phyloP scores from a whole-genome alignment of 2,888 invertebrate genomes.

The Drosophila merina region DNA sequence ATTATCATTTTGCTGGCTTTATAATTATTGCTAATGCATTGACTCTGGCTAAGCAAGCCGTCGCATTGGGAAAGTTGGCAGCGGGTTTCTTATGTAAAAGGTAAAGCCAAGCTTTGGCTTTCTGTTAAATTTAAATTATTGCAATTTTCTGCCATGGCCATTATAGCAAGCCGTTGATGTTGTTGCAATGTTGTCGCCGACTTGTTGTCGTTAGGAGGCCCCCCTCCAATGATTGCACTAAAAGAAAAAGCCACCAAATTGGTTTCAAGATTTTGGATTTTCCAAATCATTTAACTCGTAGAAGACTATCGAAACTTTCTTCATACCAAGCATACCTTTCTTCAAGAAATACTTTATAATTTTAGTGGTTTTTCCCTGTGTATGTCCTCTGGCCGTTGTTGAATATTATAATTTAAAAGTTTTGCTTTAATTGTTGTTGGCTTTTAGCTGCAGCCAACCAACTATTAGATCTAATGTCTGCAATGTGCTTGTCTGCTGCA shows the following conservation, averaged over 20 bases:
- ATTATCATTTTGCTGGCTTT: slow-evolving; percentile 55
- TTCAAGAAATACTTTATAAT: too few species aligned
- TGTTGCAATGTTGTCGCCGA: slow-evolving; percentile 26
- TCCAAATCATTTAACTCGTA: background rate
- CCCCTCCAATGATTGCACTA: background rate
- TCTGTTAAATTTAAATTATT: slow-evolving; percentile 66
- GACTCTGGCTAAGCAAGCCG: slow-evolving; percentile 7
- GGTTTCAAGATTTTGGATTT: background rate
- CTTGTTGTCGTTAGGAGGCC: slow-evolving; percentile 15
- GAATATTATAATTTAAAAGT: slow-evolving; percentile 59
- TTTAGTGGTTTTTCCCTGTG: background rate
- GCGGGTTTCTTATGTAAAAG: slow-evolving; percentile 55
- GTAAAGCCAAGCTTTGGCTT: slow-evolving; percentile 36
- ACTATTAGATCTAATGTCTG: slow-evolving; percentile 30
- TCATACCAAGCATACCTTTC: too few species aligned
- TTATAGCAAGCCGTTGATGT: slow-evolving; percentile 36
- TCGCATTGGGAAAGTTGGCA: slow-evolving; percentile 55
- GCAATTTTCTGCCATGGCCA: slow-evolving; percentile 57
- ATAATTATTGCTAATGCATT: slow-evolving; percentile 49
- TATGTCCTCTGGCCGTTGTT: slow-evolving; percentile 13
- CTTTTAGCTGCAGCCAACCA: slow-evolving; percentile 45
- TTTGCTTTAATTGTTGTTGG: slow-evolving; percentile 61
- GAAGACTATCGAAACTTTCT: too few species aligned
- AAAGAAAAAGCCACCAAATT: background rate
- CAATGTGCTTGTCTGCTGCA: slow-evolving; percentile 39